These are phyloP conservation scores for Drosophila santomea DNA, from an alignment of 1,140 invertebrate species.

Conservation along the genomic window DNA sequence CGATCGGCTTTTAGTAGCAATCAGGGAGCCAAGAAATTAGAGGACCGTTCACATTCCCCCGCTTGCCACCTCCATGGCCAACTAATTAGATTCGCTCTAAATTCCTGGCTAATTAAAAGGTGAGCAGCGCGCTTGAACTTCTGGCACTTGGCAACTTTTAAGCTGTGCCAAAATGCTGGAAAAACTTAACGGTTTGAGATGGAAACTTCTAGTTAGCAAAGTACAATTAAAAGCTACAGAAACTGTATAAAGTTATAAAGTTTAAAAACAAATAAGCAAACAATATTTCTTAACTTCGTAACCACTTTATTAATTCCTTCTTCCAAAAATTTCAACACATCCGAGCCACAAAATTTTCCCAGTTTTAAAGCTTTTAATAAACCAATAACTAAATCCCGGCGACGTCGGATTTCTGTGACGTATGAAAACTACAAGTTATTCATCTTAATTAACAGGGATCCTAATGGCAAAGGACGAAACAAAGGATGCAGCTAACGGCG, in stretches of 20 bases:
- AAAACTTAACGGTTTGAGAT: not conserved
- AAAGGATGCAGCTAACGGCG: constrained; percentile 7
- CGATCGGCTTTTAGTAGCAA: constrained; percentile 9
- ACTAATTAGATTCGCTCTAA: constrained; percentile 24
- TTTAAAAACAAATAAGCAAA: not conserved
- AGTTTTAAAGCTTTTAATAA: too few species aligned
- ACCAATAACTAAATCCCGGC: too few species aligned
- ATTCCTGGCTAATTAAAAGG: constrained; percentile 7
- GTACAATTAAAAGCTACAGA: not conserved
- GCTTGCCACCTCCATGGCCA: not conserved
- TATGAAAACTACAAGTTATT: too few species aligned
- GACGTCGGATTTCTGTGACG: too few species aligned
- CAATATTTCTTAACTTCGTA: too few species aligned
- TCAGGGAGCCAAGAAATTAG: constrained; percentile 8
- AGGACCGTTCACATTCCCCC: not conserved
- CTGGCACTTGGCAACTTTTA: not conserved
- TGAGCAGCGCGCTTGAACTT: not conserved
- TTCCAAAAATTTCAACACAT: too few species aligned
- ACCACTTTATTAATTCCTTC: too few species aligned
- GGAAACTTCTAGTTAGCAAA: not conserved
- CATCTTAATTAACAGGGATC: constrained; percentile 16
- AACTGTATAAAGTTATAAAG: not conserved
- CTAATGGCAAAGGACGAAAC: constrained; percentile 8
- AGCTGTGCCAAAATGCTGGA: not conserved
- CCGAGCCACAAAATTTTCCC: too few species aligned